phyloP scores from a whole-genome alignment of 2,113 vertebrate genomes.

The Sterna hirundo region DNA sequence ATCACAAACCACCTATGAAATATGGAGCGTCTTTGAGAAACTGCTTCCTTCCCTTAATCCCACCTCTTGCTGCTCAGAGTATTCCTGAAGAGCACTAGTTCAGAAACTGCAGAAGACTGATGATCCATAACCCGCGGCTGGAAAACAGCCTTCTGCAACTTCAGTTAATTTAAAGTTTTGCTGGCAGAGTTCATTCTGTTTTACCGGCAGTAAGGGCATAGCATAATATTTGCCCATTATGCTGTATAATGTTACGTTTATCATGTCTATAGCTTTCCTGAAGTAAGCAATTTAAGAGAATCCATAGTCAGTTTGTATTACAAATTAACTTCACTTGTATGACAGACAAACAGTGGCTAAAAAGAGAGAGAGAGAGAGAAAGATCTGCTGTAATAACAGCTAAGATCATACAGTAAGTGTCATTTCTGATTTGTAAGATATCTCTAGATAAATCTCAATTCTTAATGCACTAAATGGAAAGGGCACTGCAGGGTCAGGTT shows the following conservation, averaged over 20 bases:
- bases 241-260: background rate
- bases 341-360: background rate
- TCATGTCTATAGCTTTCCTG: background rate
- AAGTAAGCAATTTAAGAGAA: rapidly evolving
- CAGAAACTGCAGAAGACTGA: background rate
- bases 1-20: background rate
- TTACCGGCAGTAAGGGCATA: background rate
- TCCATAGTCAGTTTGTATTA: background rate
- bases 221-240: background rate
- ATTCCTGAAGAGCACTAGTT: background rate
- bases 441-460: background rate
- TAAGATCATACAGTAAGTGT: background rate
- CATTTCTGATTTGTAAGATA: background rate
- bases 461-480: background rate
- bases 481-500: background rate
- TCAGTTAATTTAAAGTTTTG: background rate
- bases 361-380: background rate
- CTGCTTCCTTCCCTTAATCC: background rate
- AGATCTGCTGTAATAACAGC: background rate
- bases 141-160: background rate
- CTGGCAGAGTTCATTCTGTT: background rate
- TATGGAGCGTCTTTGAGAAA: background rate
- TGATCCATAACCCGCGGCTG: background rate
- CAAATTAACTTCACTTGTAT: background rate
- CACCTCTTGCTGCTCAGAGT: background rate